Conservation (phyloP, 2,797 vertebrate genomes). For the Acanthurus tractus region DNA sequence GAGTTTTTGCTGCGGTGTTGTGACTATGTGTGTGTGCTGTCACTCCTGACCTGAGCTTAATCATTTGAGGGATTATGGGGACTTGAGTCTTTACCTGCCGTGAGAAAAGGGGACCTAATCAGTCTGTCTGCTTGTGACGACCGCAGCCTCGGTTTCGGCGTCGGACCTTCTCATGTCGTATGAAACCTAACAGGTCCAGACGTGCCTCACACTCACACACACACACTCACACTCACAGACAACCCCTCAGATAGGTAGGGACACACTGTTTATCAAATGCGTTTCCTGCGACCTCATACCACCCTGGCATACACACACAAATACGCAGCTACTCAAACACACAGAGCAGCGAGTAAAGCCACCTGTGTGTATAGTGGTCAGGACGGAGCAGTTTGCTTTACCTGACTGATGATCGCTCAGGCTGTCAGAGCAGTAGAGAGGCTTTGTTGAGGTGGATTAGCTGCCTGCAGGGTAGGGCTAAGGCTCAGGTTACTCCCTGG, state of each 20-base stretch:
- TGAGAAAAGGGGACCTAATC: slow-evolving; percentile 73
- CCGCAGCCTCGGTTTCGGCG: slow-evolving; percentile 16
- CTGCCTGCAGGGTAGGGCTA: slow-evolving; percentile 43
- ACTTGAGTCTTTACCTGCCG: slow-evolving; percentile 71
- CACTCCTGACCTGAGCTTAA: slow-evolving; percentile 58
- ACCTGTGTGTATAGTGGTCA: slow-evolving; percentile 65
- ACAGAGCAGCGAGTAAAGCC: slow-evolving; percentile 36
- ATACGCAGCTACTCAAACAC: slow-evolving; percentile 61
- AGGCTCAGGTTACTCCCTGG: slow-evolving; percentile 61
- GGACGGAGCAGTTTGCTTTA: slow-evolving; percentile 64
- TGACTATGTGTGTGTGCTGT: slow-evolving; percentile 36
- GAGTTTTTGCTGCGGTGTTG: background rate
- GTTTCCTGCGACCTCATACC: slow-evolving; percentile 40
- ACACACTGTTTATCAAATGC: slow-evolving; percentile 50
- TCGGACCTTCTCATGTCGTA: slow-evolving; percentile 12
- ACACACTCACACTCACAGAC: slow-evolving; percentile 14
- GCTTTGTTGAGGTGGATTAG: slow-evolving; percentile 76
- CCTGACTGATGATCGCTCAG: slow-evolving; percentile 68
- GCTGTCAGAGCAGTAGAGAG: slow-evolving; percentile 58
- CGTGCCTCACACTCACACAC: slow-evolving; percentile 33
- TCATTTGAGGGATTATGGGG: slow-evolving; percentile 72
- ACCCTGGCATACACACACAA: slow-evolving; percentile 14
- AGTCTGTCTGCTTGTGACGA: slow-evolving; percentile 36
- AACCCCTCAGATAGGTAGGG: background rate
- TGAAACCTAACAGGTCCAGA: slow-evolving; percentile 34